phyloP scores from a whole-genome alignment of 1,140 invertebrate species.

The Babylonia areolata region DNA sequence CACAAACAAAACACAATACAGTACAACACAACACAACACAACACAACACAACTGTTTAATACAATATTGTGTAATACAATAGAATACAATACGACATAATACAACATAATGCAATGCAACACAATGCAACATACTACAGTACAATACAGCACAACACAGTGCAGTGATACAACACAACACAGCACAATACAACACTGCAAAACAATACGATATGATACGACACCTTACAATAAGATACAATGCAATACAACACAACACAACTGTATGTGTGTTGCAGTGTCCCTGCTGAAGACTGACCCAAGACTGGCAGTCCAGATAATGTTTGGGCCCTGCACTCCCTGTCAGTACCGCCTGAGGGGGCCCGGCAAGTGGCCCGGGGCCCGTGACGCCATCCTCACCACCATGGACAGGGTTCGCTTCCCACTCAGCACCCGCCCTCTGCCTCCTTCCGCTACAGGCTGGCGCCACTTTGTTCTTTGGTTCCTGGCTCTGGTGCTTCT shows the following conservation, averaged over 20 bases:
- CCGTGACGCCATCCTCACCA: conserved; percentile 69
- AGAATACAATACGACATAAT: not conserved
- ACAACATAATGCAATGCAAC: not conserved
- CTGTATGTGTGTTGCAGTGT: conserved; percentile 35
- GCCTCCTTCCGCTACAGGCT: not conserved
- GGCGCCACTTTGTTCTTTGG: not conserved
- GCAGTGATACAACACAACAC: too few species aligned
- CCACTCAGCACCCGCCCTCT: conserved; percentile 53
- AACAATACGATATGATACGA: not conserved
- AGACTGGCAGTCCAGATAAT: conserved; percentile 66
- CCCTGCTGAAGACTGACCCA: conserved; percentile 69
- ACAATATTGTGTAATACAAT: not conserved
- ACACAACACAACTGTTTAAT: too few species aligned
- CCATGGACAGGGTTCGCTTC: conserved; percentile 57
- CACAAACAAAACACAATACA: too few species aligned
- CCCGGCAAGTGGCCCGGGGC: conserved; percentile 76
- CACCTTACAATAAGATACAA: not conserved
- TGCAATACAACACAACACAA: not conserved
- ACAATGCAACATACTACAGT: not conserved
- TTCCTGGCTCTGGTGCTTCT: not conserved
- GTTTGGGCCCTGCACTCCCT: conserved; percentile 75
- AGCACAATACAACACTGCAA: too few species aligned
- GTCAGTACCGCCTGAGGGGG: conserved; percentile 77
- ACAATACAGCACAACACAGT: too few species aligned
- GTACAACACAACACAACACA: too few species aligned